These are phyloP conservation scores for Drosophila neocordata DNA, from an alignment of 1,140 invertebrate species.

Conservation along the genomic window DNA sequence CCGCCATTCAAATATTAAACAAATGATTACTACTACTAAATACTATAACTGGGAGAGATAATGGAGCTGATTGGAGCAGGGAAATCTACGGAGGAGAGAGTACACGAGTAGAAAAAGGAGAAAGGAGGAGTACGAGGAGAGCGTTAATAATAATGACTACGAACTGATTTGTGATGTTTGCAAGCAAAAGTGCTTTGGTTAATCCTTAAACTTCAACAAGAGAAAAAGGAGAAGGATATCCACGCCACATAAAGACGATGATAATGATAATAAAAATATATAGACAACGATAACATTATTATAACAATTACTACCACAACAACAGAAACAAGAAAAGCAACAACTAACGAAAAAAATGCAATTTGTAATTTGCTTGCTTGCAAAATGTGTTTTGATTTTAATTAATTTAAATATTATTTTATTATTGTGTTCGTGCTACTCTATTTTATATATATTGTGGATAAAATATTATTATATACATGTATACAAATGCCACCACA, in stretches of 20 bases:
- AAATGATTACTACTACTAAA: slow-evolving; percentile 49
- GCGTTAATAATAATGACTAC: slow-evolving; percentile 64
- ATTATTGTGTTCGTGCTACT: slow-evolving; percentile 73
- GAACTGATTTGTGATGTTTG: slow-evolving; percentile 78
- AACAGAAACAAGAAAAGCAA: slow-evolving; percentile 20
- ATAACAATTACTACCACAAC: slow-evolving; percentile 30
- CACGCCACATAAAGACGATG: slow-evolving; percentile 21
- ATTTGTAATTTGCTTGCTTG: slow-evolving; percentile 60
- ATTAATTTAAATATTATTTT: slow-evolving; percentile 28
- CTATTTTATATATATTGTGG: slow-evolving; percentile 61
- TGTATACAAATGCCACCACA: slow-evolving; percentile 33
- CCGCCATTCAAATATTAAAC: slow-evolving; percentile 47
- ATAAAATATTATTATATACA: slow-evolving; percentile 66
- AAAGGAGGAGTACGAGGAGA: slow-evolving; percentile 27
- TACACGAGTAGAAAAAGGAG: slow-evolving; percentile 7
- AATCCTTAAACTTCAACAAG: slow-evolving; percentile 26
- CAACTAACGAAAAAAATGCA: slow-evolving; percentile 24
- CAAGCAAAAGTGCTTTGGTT: slow-evolving; percentile 63
- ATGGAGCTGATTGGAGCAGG: slow-evolving; percentile 21
- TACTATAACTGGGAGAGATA: slow-evolving; percentile 58
- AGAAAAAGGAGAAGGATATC: neutral
- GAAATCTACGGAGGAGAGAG: slow-evolving; percentile 17
- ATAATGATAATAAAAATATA: slow-evolving; percentile 26
- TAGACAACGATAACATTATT: slow-evolving; percentile 53
- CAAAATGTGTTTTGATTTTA: slow-evolving; percentile 57